A percentile compares a stretch with the other conserved stretches of the same genome.
These are phyloP conservation scores for Amphipoea oculea DNA, from an alignment of 2,888 invertebrate species.

Conservation along the genomic window DNA sequence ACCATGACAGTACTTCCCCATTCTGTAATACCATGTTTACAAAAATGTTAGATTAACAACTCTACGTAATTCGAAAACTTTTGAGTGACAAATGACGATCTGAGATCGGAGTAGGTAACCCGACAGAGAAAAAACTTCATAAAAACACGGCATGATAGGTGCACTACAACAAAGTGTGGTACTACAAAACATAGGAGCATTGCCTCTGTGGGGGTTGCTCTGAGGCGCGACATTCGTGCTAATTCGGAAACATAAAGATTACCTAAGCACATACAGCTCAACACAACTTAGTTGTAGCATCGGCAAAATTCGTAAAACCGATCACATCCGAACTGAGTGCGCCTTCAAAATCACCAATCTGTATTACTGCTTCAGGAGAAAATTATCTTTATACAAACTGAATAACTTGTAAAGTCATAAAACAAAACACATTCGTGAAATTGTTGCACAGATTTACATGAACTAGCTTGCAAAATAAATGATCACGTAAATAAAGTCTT, in stretches of 20 bases:
- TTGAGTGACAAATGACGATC: not conserved
- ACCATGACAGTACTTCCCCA: not conserved
- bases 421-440: no score
- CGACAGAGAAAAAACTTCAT: not conserved
- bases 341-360: no score
- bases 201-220: not conserved
- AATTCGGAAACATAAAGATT: not conserved
- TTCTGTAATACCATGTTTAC: not conserved
- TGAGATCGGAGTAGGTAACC: not conserved
- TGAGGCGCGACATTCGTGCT: not conserved
- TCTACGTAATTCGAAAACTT: not conserved
- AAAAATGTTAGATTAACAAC: not conserved
- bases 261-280: not conserved
- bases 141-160: not conserved
- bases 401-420: no score
- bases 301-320: no score
- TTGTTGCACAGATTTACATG: no score
- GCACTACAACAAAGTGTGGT: not conserved
- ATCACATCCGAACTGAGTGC: no score
- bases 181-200: not conserved
- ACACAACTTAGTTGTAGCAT: no score
- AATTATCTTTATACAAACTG: no score
- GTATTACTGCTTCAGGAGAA: no score
- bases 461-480: no score
- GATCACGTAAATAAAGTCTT: no score